Base-by-base conservation (phyloP, 2,113 vertebrate genomes). In the Poeciliopsis occidentalis region DNA sequence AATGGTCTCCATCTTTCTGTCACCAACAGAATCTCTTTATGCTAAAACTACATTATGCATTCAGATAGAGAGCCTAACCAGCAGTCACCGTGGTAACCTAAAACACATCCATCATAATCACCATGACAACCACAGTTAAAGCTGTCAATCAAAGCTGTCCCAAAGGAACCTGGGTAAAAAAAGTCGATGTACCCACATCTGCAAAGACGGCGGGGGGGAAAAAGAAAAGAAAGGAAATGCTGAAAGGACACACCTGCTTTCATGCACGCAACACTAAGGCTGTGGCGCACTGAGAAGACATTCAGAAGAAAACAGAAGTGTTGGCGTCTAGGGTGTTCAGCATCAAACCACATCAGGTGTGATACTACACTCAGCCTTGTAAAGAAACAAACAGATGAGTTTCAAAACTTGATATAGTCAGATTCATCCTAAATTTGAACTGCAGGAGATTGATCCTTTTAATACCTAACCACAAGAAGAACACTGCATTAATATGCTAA, bases 81-180 rank as follows among this genome's bases (percentile, higher is more conserved):
- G 80, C 65, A 70, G 92, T 88, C 87, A 88, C 85, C 62, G 37
- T 89, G 86, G 88, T 75, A 88, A 91, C 87, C 80, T 51, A 84
- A 88, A 88, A 90, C 87, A 91, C 89, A 91, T 93, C 89, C 86
- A 92, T 93, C 92, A 91, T 92, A 85, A 91, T 91, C 88, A 71
- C 91, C 87, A 90, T 91, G 92, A 93, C 92, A 90, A 92, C 91
- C 83, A 69, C 27, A 84, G 83, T 90, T 91, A 80, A 80, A 87
- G 86, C 78, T 87, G 92, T 89, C 92, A 91, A 78, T 93, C 90
- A 88, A 81, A 19, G 19, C 1, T 62, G 71, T 91, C 90, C 84
- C 89, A 41, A 60, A 87, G 79, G 87, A 76, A 75, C 15, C 65
- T 68, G 68, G 77, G 72, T 77, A 81, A 75, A 81, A 81, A 79